A percentile compares a stretch with the other conserved stretches of the same genome.
phyloP scores from a whole-genome alignment of 2,888 invertebrate species.

The Oconnorella tubifera region DNA sequence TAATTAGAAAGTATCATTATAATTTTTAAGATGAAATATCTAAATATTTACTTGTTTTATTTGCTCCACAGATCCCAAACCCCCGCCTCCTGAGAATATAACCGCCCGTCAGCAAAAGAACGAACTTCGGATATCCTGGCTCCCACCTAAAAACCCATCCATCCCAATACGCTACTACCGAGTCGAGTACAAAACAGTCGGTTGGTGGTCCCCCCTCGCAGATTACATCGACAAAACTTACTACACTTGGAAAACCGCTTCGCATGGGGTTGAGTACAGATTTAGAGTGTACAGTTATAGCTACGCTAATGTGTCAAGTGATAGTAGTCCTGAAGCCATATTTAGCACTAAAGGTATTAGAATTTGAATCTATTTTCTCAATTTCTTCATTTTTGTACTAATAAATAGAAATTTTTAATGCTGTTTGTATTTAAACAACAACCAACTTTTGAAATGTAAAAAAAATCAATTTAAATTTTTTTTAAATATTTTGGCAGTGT shows the following conservation, averaged over 20 bases:
- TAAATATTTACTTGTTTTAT: background rate
- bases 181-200: slow-evolving; percentile 41
- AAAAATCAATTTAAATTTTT: too few relatives aligned
- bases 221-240: slow-evolving; percentile 22
- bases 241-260: slow-evolving; percentile 34
- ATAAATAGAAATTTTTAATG: too few relatives aligned
- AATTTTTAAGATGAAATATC: background rate
- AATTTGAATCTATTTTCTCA: too few relatives aligned
- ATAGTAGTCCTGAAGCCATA: slow-evolving; percentile 16
- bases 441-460: too few relatives aligned
- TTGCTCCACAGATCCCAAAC: slow-evolving; percentile 57
- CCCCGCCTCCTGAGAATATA: slow-evolving; percentile 83
- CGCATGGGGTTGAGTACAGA: slow-evolving; percentile 32
- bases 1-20: background rate
- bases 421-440: too few relatives aligned
- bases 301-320: background rate
- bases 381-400: too few relatives aligned
- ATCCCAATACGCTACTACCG: slow-evolving; percentile 46
- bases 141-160: slow-evolving; percentile 40
- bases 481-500: too few relatives aligned
- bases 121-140: slow-evolving; percentile 74
- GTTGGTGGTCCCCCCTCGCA: slow-evolving; percentile 32
- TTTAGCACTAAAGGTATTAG: slow-evolving; percentile 30
- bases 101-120: slow-evolving; percentile 83
- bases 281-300: slow-evolving; percentile 31